These are phyloP conservation scores for Gouania willdenowi DNA, from an alignment of 2,797 vertebrate species.

Conservation along the genomic window DNA sequence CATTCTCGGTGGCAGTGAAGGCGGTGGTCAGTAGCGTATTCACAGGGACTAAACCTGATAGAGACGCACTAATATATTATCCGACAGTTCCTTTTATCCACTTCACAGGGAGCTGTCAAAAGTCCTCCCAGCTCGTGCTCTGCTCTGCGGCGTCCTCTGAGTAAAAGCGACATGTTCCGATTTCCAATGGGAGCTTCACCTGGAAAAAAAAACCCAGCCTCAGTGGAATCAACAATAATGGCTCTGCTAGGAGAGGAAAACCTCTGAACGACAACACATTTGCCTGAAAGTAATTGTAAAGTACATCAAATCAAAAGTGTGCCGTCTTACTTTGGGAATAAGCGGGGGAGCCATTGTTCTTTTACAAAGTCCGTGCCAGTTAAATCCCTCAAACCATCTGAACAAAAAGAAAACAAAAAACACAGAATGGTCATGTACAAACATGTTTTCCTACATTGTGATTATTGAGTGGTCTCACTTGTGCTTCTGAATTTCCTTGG, in stretches of 20 bases:
- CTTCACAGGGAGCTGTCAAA: constrained; percentile 49
- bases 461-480: constrained; percentile 61
- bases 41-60: constrained; percentile 8
- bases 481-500: constrained; percentile 77
- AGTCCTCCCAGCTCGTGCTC: constrained; percentile 71
- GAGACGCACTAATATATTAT: neutral
- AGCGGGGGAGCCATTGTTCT: constrained; percentile 61
- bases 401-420: constrained; percentile 21
- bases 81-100: neutral
- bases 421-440: constrained; percentile 1
- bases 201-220: constrained; percentile 19
- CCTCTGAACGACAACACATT: neutral
- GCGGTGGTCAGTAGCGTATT: constrained; percentile 7
- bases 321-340: constrained; percentile 66
- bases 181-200: constrained; percentile 44
- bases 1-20: constrained; percentile 7
- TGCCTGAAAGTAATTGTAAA: neutral
- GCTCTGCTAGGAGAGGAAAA: neutral
- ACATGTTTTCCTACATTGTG: neutral
- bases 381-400: constrained; percentile 80
- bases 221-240: neutral
- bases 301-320: neutral
- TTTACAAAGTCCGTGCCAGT: constrained; percentile 72
- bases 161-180: constrained; percentile 34
- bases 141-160: constrained; percentile 40